phyloP scores from a whole-genome alignment of 2,888 invertebrate genomes.

The Polietes domitor region DNA sequence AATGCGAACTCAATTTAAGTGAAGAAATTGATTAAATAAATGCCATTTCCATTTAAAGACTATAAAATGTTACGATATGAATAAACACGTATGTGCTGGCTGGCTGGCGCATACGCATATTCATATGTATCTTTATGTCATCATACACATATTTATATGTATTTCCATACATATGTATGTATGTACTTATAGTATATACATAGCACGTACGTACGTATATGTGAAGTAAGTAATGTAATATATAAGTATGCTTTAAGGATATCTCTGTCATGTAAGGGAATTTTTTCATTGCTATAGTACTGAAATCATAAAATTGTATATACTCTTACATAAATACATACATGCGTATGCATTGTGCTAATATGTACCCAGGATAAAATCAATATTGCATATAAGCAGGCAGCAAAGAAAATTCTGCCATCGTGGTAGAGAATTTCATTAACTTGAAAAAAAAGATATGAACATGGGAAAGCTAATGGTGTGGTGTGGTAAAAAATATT shows the following conservation, averaged over 20 bases:
- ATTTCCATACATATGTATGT: neutral
- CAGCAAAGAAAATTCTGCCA: no score
- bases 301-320: slow-evolving; percentile 19
- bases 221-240: neutral
- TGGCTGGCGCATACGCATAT: neutral
- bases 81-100: neutral
- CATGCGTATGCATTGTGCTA: no score
- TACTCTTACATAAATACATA: no score
- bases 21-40: slow-evolving; percentile 10
- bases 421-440: no score
- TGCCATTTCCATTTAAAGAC: neutral
- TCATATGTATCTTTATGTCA: neutral
- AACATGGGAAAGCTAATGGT: no score
- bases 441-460: no score
- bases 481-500: no score
- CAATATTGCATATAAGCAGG: no score
- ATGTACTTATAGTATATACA: neutral
- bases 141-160: neutral
- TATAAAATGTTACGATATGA: neutral
- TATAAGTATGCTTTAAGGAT: neutral
- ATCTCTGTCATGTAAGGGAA: slow-evolving; percentile 8
- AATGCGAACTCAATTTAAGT: neutral
- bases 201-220: no score
- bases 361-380: no score
- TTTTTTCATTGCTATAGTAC: neutral